phyloP scores from a whole-genome alignment of 2,113 vertebrate genomes.

The Litocranius walleri region DNA sequence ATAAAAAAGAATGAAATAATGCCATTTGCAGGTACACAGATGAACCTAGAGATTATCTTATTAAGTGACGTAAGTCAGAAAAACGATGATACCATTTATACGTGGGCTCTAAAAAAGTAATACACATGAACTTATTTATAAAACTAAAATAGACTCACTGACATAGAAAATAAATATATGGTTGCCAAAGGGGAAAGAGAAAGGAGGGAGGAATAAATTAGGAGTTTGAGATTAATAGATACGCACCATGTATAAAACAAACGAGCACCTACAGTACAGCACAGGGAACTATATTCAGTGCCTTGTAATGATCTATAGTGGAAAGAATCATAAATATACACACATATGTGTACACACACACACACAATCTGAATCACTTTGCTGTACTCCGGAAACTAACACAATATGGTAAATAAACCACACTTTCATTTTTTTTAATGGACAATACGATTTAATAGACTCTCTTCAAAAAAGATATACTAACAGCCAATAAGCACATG shows the following conservation, averaged over 20 bases:
- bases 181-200: neutral
- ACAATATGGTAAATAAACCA: neutral
- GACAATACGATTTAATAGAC: neutral
- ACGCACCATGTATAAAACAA: neutral
- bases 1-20: neutral
- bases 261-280: neutral
- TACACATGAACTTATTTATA: neutral
- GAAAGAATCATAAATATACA: neutral
- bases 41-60: neutral
- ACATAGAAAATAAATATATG: neutral
- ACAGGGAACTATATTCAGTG: neutral
- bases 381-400: neutral
- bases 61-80: neutral
- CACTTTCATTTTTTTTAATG: neutral
- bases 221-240: neutral
- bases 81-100: neutral
- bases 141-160: neutral
- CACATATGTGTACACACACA: neutral
- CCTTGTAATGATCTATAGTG: neutral
- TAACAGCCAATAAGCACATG: neutral
- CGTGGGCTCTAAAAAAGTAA: neutral
- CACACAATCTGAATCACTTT: neutral
- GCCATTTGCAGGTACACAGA: neutral
- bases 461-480: neutral
- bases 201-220: neutral